phyloP scores from a whole-genome alignment of 2,797 vertebrate genomes.

The Urocyon cinereoargenteus region DNA sequence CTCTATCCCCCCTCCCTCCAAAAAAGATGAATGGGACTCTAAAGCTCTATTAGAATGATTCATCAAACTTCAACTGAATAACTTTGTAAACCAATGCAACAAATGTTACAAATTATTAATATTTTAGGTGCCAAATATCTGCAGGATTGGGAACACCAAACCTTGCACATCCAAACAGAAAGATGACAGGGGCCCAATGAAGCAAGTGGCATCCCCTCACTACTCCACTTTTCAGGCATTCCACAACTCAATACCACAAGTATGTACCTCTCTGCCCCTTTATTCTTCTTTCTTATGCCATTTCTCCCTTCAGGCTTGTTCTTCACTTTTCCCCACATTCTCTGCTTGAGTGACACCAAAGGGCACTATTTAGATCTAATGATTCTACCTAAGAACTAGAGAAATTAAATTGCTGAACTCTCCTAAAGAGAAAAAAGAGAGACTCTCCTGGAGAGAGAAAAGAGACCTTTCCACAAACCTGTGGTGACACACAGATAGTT shows the following conservation, averaged over 20 bases:
- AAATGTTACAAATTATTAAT: neutral
- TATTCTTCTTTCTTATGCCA: neutral
- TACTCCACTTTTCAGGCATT: neutral
- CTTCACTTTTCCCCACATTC: neutral
- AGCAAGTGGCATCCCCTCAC: too few relatives aligned
- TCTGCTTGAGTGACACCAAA: neutral
- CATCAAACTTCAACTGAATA: neutral
- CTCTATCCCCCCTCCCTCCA: too few relatives aligned
- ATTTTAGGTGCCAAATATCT: neutral
- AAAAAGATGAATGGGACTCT: neutral
- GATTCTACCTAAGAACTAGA: neutral
- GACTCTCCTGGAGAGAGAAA: neutral
- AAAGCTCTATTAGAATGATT: neutral
- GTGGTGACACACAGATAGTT: neutral
- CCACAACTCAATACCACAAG: neutral
- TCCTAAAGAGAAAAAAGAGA: neutral
- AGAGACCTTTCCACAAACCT: neutral
- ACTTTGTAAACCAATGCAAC: neutral
- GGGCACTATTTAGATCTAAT: neutral
- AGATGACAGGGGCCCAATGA: neutral
- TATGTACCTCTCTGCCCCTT: rapidly evolving
- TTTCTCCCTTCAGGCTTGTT: neutral
- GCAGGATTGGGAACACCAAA: neutral
- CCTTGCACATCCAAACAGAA: neutral
- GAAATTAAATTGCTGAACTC: neutral